Percentiles rank a stretch among this genome's conserved stretches.
Evolutionary conservation across 2,113 vertebrate species (phyloP).

Genomic region (Glaucidium brasilianum): DNA sequence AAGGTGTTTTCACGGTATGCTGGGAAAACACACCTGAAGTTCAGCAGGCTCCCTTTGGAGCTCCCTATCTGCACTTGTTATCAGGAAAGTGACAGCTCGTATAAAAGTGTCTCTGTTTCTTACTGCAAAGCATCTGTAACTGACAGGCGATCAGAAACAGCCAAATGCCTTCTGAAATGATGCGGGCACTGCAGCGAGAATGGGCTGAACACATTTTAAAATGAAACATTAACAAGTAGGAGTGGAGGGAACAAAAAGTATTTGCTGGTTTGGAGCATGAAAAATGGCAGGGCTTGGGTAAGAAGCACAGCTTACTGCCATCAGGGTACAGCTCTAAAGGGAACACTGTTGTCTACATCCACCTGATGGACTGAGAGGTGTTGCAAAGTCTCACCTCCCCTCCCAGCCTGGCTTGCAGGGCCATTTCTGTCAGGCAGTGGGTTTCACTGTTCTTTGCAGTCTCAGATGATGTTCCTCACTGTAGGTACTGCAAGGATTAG

Average conservation of each 20-base stretch:
- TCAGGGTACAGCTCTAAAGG: not conserved
- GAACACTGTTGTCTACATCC: not conserved
- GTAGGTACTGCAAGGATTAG: not conserved
- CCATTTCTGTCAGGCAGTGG: not conserved
- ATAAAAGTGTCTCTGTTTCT: not conserved
- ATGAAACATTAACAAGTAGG: not conserved
- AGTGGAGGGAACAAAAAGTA: not conserved
- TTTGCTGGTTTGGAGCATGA: not conserved
- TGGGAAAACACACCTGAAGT: not conserved
- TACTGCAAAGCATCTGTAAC: not conserved
- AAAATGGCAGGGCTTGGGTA: not conserved
- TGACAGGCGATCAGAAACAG: not conserved
- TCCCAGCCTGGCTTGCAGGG: not conserved
- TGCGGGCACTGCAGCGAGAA: not conserved
- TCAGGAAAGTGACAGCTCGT: not conserved
- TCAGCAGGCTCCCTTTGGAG: not conserved
- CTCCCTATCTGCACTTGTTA: not conserved
- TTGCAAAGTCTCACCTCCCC: not conserved
- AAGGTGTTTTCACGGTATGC: not conserved
- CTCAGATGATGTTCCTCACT: not conserved
- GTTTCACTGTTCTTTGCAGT: not conserved
- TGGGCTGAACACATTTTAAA: not conserved
- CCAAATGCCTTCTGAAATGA: not conserved
- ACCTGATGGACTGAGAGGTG: fast-evolving
- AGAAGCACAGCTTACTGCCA: not conserved